Percentiles rank a stretch among this genome's conserved stretches.
Evolutionary conservation across 1,140 invertebrate genomes (phyloP).

Genomic region (Caenorhabditis latens): DNA sequence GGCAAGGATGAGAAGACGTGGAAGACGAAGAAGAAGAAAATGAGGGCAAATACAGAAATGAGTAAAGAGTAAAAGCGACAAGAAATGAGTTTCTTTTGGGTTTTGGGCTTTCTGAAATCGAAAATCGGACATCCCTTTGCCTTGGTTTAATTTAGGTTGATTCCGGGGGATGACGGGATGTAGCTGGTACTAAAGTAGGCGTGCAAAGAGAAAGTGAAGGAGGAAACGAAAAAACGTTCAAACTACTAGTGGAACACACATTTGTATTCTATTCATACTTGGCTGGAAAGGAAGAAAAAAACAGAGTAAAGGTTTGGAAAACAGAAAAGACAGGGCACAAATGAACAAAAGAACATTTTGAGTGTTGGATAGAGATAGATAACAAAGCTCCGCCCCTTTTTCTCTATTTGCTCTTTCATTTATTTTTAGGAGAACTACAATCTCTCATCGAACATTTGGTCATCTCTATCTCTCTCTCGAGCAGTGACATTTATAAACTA

Average conservation of each 20-base stretch:
- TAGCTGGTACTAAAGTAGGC: background rate
- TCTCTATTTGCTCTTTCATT: slow-evolving; percentile 23
- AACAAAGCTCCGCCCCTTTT: background rate
- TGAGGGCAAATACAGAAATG: slow-evolving; percentile 47
- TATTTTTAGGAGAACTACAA: slow-evolving; percentile 38
- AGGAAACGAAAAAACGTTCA: background rate
- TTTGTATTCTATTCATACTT: too few species aligned
- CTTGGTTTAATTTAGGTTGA: slow-evolving; percentile 9
- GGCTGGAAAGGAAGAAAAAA: background rate
- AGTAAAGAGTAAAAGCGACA: slow-evolving; percentile 47
- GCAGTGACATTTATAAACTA: slow-evolving; percentile 21
- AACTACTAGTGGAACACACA: background rate
- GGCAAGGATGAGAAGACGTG: background rate
- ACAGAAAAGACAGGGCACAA: background rate
- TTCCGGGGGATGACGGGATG: background rate
- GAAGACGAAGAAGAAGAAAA: slow-evolving; percentile 3
- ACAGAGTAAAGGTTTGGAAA: background rate
- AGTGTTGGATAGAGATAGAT: background rate
- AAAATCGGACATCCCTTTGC: slow-evolving; percentile 15
- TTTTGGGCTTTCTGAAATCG: slow-evolving; percentile 32
- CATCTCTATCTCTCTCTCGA: background rate
- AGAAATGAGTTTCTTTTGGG: slow-evolving; percentile 40
- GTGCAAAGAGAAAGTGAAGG: background rate
- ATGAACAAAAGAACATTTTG: background rate
- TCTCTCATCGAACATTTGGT: slow-evolving; percentile 38